Base-by-base conservation (phyloP, 2,888 invertebrate species). In the Orthonychiurus folsomi region DNA sequence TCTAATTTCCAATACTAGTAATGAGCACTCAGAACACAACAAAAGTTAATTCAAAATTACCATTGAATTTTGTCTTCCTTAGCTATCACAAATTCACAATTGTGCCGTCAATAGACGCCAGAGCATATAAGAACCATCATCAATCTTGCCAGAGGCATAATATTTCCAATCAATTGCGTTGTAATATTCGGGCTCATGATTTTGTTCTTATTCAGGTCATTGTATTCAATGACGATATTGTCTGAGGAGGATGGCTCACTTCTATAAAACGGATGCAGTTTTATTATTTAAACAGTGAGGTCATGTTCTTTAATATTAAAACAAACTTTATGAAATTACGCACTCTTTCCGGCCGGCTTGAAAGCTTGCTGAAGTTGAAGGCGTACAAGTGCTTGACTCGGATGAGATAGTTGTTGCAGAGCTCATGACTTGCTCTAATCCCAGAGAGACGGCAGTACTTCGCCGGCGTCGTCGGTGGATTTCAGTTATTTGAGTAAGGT, bases 51-150 rank as follows among this genome's bases (percentile, higher is more conserved):
- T 21, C 24, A 47, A 20, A 65, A 73, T 74, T 77, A 84, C 86
- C 86, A 86, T 64, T 84, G 75, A 73, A 86, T 84, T 50, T 81
- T 79, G 73, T 85, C 85, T 71, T 85, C 83, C 69, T 82, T 81
- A 1, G 86, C 84, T 59, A 87, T 76, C 80, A 86, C n/a, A n/a
- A n/a, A n/a, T n/a, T n/a, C n/a, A n/a, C 84, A 68, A 88, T 80
- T 0, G 85, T 85, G 18, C 87, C 87, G 77, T 87, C 86, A 23
- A 86, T 76, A 18, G 86, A 86, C 18, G 85, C 85, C 2, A 87
- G 78, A 3, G 85, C 86, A 75, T 85, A 86, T 5, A 84, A n/a
- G n/a, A n/a, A n/a, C n/a, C n/a, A n/a, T n/a, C n/a, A n/a, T n/a
- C n/a, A n/a, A n/a, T n/a, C n/a, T n/a, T n/a, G n/a, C n/a, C n/a